Conservation (phyloP, 2,113 vertebrate species). For the Platichthys stellatus region DNA sequence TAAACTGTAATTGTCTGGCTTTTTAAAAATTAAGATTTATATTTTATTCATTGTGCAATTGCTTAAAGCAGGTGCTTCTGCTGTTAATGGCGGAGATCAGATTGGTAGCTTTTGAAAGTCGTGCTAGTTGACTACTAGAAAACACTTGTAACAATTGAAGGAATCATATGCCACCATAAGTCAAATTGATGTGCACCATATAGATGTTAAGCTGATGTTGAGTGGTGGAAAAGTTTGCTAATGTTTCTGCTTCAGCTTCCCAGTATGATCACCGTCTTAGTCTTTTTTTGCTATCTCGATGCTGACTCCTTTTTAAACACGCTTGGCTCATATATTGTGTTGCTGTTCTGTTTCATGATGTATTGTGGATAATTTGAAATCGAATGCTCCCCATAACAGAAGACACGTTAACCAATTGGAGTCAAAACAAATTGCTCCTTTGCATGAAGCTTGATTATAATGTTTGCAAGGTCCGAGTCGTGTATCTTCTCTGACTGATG, state of each 20-base stretch:
- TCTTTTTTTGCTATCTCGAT: conserved; percentile 16
- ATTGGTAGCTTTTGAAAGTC: conserved; percentile 36
- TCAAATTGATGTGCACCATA: not conserved
- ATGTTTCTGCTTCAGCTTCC: conserved; percentile 40
- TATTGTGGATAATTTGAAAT: conserved; percentile 22
- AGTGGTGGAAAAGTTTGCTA: conserved; percentile 3
- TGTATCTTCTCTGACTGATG: conserved; percentile 45
- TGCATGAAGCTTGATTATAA: conserved; percentile 44
- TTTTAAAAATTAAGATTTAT: conserved; percentile 9
- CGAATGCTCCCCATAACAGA: conserved; percentile 5
- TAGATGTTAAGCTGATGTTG: not conserved
- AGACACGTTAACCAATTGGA: conserved; percentile 11
- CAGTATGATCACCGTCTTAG: conserved; percentile 39
- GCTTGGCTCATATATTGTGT: conserved; percentile 34
- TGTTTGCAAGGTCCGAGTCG: conserved; percentile 27
- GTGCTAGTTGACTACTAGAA: not conserved
- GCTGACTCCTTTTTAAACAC: conserved; percentile 34
- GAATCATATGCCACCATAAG: not conserved
- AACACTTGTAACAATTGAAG: conserved; percentile 4
- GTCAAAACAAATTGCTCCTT: conserved; percentile 3
- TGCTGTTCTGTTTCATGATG: conserved; percentile 40
- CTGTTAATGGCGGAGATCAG: conserved; percentile 44
- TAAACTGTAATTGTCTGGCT: conserved; percentile 21
- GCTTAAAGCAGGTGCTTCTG: conserved; percentile 2
- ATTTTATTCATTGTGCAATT: conserved; percentile 12